Conservation (phyloP, 2,888 invertebrate species). For the Chloroclysta siterata region DNA sequence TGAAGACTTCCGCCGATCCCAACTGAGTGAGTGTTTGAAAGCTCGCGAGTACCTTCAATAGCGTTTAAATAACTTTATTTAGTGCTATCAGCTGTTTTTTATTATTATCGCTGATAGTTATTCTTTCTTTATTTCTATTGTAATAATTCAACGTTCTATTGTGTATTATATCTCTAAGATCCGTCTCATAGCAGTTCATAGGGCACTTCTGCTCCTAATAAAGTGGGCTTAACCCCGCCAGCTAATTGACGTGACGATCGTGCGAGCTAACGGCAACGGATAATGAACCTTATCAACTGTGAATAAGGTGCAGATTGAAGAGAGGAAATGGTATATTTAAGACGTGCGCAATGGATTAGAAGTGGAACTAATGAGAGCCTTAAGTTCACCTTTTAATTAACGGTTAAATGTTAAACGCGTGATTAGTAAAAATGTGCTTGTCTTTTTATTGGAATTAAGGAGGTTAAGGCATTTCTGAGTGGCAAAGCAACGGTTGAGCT, state of each 20-base stretch:
- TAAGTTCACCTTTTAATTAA: neutral
- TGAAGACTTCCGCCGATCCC: no score
- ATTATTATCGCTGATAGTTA: no score
- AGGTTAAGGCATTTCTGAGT: no score
- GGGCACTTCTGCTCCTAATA: constrained; percentile 18
- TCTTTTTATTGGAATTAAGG: no score
- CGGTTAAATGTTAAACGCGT: neutral
- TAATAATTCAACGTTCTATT: no score
- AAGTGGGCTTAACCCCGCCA: constrained; percentile 9
- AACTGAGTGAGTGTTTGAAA: no score
- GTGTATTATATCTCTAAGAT: neutral
- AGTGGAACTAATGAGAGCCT: constrained; percentile 7
- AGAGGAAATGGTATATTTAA: constrained; percentile 1
- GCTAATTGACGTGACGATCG: constrained; percentile 14
- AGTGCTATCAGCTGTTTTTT: no score
- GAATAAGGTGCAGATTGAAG: neutral
- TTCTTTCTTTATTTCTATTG: no score
- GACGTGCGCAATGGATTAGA: constrained; percentile 14
- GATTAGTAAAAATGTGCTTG: neutral
- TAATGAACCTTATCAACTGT: neutral
- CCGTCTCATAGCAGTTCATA: constrained; percentile 3
- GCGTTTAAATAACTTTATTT: no score
- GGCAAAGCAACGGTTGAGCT: no score
- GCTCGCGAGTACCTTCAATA: no score
- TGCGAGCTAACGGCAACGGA: neutral